Percentiles rank a stretch among this genome's conserved stretches.
Evolutionary conservation across 2,113 vertebrate species (phyloP).

Genomic region (Mormoops blainvillei): DNA sequence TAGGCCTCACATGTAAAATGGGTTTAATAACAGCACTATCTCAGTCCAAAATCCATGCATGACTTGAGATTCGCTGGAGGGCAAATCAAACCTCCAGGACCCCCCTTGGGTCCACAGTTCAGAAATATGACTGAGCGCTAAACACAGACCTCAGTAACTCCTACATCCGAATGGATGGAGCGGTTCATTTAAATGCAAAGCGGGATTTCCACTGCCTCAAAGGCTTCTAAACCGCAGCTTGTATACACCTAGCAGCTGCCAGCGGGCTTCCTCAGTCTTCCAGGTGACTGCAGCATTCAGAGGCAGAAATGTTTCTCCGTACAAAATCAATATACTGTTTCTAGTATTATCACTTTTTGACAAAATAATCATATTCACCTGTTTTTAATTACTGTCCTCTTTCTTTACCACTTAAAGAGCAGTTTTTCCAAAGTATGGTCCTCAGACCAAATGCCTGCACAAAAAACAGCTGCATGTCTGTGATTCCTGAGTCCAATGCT

Average conservation of each 20-base stretch:
- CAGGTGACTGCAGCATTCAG: background rate
- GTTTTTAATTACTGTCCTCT: background rate
- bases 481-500: background rate
- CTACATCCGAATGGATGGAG: background rate
- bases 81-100: background rate
- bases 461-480: background rate
- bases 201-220: background rate
- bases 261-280: background rate
- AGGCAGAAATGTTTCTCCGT: background rate
- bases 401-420: background rate
- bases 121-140: background rate
- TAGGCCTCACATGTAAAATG: background rate
- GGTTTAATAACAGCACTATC: background rate
- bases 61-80: background rate
- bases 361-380: background rate
- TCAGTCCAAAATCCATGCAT: background rate
- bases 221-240: background rate
- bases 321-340: background rate
- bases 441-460: background rate
- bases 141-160: background rate
- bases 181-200: background rate
- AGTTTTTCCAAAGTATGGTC: background rate
- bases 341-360: background rate
- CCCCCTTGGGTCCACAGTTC: background rate
- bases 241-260: background rate